Evolutionary conservation across 2,888 invertebrate species (phyloP), one percentile per base, ranked within the genome.

Genomic region (Crossocerus cetratus): DNA sequence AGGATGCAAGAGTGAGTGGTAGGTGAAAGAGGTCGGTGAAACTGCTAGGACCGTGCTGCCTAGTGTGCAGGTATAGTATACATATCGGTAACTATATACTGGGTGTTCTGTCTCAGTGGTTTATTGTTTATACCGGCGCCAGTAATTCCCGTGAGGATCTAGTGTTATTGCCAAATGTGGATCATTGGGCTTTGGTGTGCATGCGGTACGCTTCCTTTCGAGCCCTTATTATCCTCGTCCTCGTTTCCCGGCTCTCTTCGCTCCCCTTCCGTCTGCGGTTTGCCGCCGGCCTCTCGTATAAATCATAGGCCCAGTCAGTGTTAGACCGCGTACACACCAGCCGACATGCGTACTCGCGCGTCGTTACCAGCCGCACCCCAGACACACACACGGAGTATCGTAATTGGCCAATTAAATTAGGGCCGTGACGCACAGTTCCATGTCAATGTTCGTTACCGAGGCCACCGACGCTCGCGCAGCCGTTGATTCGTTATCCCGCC

Each of bases 321-420:
- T 72, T 72, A 78, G 74, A 81, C 76, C 80, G 63, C 76, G 64
- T 65, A 58, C 66, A 23, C 57, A 57, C n/a, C 53, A 42, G 49
- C 2, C 65, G 42, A 54, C 14, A 23, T 53, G 23, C 66, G 64
- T 32, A 64, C 54, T 65, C 43, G 13, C 58, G 58, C 65, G 65
- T 67, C 61, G 78, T 69, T 76, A 62, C 59, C 80, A 67, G 76
- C 72, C 73, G 62, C 61, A 57, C 55, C 55, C 54, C n/a, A 16
- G 13, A 49, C 21, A 78, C 72, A 57, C 66, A 66, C 66, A 44
- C 49, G 57, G 57, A 58, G 60, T 67, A 78, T 69, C 75, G 69
- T 81, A 73, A 80, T 81, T 73, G 78, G 23, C 65, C 78, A 70
- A 81, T 80, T 76, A 81, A 78, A 80, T 80, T 81, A 81, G 73